Percentiles rank a stretch among this genome's conserved stretches.
Conservation (phyloP, 2,797 vertebrate species). For the Epinephelus awoara region DNA sequence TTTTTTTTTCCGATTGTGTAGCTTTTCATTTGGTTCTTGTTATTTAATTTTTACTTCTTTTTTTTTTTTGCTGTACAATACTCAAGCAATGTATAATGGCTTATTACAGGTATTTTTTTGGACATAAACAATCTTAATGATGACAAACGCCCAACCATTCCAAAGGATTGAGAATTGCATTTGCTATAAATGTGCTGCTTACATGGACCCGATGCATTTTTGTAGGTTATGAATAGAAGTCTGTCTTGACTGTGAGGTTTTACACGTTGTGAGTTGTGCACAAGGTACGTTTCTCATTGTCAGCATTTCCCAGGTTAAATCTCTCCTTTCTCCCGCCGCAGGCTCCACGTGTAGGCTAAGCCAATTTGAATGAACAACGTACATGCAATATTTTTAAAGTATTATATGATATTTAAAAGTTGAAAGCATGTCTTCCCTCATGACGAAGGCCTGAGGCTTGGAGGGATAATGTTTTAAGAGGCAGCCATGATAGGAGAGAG, state of each 20-base stretch:
- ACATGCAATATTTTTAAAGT: constrained; percentile 64
- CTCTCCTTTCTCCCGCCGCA: constrained; percentile 59
- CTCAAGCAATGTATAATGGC: constrained; percentile 79
- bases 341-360: constrained; percentile 61
- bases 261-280: constrained; percentile 80
- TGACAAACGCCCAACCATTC: constrained; percentile 84
- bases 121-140: constrained; percentile 77
- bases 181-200: constrained; percentile 86
- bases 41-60: constrained; percentile 72
- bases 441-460: constrained; percentile 40
- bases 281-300: constrained; percentile 83
- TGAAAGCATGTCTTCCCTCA: constrained; percentile 64
- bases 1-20: constrained; percentile 75
- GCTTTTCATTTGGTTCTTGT: constrained; percentile 71
- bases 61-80: constrained; percentile 81
- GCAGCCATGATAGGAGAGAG: constrained; percentile 67
- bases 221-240: constrained; percentile 80
- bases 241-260: constrained; percentile 85
- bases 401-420: constrained; percentile 45
- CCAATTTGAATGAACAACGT: constrained; percentile 64
- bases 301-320: constrained; percentile 60
- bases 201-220: constrained; percentile 80
- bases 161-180: constrained; percentile 86
- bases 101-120: constrained; percentile 79
- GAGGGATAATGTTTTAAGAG: constrained; percentile 37